Conservation (phyloP, 2,797 vertebrate species). For the Chrysocyon brachyurus region DNA sequence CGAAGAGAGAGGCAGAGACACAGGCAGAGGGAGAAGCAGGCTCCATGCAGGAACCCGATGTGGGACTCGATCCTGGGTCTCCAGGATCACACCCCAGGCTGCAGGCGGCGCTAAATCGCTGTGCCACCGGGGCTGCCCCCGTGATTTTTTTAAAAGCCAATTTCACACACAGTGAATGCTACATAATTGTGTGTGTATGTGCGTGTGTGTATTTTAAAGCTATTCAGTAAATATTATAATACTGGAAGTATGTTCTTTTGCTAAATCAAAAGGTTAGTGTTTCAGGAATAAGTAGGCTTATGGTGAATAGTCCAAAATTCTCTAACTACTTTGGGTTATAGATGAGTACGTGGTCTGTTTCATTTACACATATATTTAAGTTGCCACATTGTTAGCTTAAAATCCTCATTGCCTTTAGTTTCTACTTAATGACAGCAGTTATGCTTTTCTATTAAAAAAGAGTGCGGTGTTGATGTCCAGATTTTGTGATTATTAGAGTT, state of each 20-base stretch:
- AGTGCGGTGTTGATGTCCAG: neutral
- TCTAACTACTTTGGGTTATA: neutral
- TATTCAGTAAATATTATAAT: constrained; percentile 39
- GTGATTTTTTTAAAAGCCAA: constrained; percentile 47
- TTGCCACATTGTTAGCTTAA: neutral
- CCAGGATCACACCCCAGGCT: no score
- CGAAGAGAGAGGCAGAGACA: no score
- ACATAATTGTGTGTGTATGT: neutral
- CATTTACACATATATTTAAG: constrained; percentile 11
- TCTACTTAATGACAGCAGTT: constrained; percentile 13
- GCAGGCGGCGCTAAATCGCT: no score
- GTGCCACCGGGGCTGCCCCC: no score
- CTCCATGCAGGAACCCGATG: no score
- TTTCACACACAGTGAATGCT: neutral
- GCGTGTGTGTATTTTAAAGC: neutral
- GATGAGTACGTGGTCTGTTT: constrained; percentile 51
- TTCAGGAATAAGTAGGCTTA: constrained; percentile 54
- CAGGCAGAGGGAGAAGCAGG: no score
- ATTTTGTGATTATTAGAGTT: constrained; percentile 39
- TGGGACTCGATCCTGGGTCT: no score
- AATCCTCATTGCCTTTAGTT: neutral
- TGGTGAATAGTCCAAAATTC: neutral
- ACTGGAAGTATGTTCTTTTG: neutral
- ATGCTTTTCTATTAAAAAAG: constrained; percentile 8
- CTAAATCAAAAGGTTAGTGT: constrained; percentile 28